Percentiles rank a stretch among this genome's conserved stretches.
Conservation (phyloP, 2,113 vertebrate genomes). For the Dipodomys merriami region DNA sequence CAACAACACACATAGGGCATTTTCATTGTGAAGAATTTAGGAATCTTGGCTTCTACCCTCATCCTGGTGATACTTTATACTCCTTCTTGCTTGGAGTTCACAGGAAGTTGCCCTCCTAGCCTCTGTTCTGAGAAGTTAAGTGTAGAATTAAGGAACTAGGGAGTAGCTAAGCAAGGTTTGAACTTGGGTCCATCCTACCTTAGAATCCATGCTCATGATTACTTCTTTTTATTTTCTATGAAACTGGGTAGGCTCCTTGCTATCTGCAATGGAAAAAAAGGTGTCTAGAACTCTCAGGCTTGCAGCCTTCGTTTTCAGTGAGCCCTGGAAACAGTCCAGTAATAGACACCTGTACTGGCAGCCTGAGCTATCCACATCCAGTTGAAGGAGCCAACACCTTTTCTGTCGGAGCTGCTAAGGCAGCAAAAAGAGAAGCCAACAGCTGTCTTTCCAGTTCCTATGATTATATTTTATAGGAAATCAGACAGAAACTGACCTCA, state of each 20-base stretch:
- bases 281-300: not conserved
- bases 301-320: not conserved
- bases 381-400: not conserved
- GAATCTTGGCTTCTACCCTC: not conserved
- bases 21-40: constrained; percentile 6
- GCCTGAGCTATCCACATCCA: not conserved
- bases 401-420: not conserved
- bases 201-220: not conserved
- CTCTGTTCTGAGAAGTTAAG: not conserved
- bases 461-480: constrained; percentile 59
- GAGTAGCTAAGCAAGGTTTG: not conserved
- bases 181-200: not conserved
- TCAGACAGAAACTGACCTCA: constrained; percentile 36
- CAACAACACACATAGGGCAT: not conserved
- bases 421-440: not conserved
- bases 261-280: not conserved
- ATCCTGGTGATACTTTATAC: not conserved
- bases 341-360: not conserved
- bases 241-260: not conserved
- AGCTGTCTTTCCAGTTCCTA: constrained; percentile 39
- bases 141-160: not conserved
- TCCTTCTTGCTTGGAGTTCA: constrained; percentile 25
- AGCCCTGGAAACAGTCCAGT: not conserved
- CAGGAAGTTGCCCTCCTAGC: not conserved
- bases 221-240: not conserved